phyloP scores from a whole-genome alignment of 2,797 vertebrate genomes.

The Podarcis lilfordi region DNA sequence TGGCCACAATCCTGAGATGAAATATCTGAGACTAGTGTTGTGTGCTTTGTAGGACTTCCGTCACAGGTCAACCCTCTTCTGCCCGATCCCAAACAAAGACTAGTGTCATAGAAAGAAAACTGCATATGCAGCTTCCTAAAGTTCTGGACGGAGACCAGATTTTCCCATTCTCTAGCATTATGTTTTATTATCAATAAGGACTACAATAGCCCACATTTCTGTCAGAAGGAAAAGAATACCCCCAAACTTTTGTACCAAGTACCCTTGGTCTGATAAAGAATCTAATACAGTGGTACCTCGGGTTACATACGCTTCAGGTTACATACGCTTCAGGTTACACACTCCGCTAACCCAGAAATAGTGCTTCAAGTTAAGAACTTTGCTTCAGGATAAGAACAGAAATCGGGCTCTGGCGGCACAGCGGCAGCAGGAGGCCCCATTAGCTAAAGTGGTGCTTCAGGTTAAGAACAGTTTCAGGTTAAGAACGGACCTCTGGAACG shows the following conservation, averaged over 20 bases:
- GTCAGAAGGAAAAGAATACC: not conserved
- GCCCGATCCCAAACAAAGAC: not conserved
- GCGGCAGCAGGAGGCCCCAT: too few species aligned
- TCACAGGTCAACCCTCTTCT: not conserved
- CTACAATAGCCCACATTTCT: not conserved
- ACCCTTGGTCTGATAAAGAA: not conserved
- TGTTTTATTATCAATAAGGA: not conserved
- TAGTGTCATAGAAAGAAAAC: not conserved
- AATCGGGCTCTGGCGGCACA: too few species aligned
- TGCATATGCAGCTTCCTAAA: not conserved
- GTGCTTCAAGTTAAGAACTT: too few species aligned
- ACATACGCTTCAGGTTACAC: too few species aligned
- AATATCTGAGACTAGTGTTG: not conserved
- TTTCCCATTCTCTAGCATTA: not conserved
- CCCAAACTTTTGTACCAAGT: not conserved
- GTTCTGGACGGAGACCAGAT: not conserved
- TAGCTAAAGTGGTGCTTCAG: too few species aligned
- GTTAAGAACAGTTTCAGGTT: too few species aligned
- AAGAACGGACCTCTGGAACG: too few species aligned
- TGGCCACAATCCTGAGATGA: not conserved
- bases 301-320: too few species aligned
- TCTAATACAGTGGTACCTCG: not conserved
- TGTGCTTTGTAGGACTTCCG: not conserved
- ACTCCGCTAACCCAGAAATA: too few species aligned
- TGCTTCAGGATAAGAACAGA: too few species aligned